phyloP scores from a whole-genome alignment of 2,113 vertebrate genomes.

The Motacilla alba region DNA sequence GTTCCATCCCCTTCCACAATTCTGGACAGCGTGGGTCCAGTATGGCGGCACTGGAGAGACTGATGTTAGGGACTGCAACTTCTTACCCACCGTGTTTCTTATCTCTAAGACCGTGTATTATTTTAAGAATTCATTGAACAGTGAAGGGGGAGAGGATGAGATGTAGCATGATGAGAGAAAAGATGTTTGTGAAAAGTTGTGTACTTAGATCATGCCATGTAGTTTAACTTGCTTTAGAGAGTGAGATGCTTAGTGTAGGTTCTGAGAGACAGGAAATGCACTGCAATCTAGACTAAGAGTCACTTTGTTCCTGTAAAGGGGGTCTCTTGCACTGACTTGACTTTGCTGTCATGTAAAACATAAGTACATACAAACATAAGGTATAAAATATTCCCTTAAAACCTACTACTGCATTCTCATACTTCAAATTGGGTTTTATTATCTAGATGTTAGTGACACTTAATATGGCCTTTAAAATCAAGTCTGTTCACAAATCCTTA shows the following conservation, averaged over 20 bases:
- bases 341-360: background rate
- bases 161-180: background rate
- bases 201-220: background rate
- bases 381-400: background rate
- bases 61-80: background rate
- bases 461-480: background rate
- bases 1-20: background rate
- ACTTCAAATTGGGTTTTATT: background rate
- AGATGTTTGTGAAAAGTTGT: background rate
- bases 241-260: background rate
- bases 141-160: background rate
- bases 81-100: background rate
- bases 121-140: background rate
- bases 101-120: background rate
- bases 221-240: background rate
- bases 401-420: background rate
- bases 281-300: background rate
- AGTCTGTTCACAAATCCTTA: constrained; percentile 18
- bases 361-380: background rate
- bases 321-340: background rate
- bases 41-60: background rate
- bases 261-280: background rate
- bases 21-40: background rate
- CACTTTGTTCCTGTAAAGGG: background rate
- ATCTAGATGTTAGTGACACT: background rate